Percentiles rank a stretch among this genome's conserved stretches.
These are phyloP conservation scores for Amphipoea lucens DNA, from an alignment of 2,888 invertebrate species.

Conservation along the genomic window DNA sequence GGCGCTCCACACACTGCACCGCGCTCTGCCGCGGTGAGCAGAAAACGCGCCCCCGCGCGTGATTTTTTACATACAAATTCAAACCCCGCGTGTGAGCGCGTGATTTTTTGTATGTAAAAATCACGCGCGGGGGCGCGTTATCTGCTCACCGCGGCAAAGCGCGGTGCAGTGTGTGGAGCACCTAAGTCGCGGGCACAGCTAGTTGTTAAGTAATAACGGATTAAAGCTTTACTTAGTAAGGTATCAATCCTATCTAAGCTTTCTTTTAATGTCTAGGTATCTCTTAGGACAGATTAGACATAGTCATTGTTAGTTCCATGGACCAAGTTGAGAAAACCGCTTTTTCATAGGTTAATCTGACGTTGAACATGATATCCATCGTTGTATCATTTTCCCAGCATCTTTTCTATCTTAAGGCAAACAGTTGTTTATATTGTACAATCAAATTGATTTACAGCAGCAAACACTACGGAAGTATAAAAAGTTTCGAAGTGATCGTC, in stretches of 20 bases:
- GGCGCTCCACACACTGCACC: too few species aligned
- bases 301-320: neutral
- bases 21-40: too few species aligned
- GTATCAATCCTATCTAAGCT: neutral
- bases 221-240: neutral
- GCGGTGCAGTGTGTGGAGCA: too few species aligned
- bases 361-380: neutral
- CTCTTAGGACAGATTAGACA: neutral
- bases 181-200: too few species aligned
- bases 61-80: too few species aligned
- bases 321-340: neutral
- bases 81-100: too few species aligned
- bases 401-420: slow-evolving; percentile 1
- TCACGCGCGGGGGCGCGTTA: too few species aligned
- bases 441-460: slow-evolving; percentile 3
- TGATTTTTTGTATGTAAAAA: too few species aligned
- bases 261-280: neutral
- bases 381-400: neutral
- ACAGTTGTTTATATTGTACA: slow-evolving; percentile 3
- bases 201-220: neutral
- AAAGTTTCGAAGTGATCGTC: neutral
- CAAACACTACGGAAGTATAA: neutral
- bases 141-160: too few species aligned
- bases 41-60: too few species aligned
- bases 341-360: neutral